These are phyloP conservation scores for Poecilobothrus nobilitatus DNA, from an alignment of 2,888 invertebrate genomes.

Conservation along the genomic window DNA sequence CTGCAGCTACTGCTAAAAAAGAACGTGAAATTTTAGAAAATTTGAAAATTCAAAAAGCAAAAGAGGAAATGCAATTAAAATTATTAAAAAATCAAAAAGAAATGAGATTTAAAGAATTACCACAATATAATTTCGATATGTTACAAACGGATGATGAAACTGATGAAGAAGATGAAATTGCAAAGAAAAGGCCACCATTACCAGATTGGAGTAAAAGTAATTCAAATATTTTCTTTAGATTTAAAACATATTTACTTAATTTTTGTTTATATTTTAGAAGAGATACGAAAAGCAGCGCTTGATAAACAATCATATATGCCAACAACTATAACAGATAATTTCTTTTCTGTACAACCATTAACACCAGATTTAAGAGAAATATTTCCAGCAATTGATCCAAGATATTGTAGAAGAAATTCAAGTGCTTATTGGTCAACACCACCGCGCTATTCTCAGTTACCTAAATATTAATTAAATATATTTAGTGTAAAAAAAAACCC, in stretches of 20 bases:
- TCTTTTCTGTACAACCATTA: slow-evolving; percentile 54
- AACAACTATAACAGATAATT: slow-evolving; percentile 46
- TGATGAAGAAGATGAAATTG: slow-evolving; percentile 41
- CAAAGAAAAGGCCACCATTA: slow-evolving; percentile 34
- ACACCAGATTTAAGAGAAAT: slow-evolving; percentile 58
- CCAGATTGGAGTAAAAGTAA: slow-evolving; percentile 46
- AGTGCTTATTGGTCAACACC: slow-evolving; percentile 69
- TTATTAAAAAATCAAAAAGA: slow-evolving; percentile 25
- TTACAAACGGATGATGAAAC: slow-evolving; percentile 44
- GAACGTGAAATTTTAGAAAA: slow-evolving; percentile 35
- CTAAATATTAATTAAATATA: slow-evolving; percentile 39
- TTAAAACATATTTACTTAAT: neutral
- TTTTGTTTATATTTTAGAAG: neutral
- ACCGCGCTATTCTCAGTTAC: slow-evolving; percentile 53
- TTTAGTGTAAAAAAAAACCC: too few species aligned
- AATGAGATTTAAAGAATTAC: slow-evolving; percentile 29
- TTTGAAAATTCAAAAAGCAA: slow-evolving; percentile 30
- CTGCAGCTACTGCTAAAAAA: slow-evolving; percentile 29
- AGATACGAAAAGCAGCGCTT: slow-evolving; percentile 45
- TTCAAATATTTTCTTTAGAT: slow-evolving; percentile 19
- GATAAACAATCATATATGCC: slow-evolving; percentile 44
- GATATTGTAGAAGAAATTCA: slow-evolving; percentile 59
- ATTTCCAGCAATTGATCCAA: slow-evolving; percentile 59
- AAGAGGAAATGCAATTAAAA: slow-evolving; percentile 19
- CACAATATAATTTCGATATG: slow-evolving; percentile 41